A percentile compares a stretch with the other conserved stretches of the same genome.
Evolutionary conservation across 2,888 invertebrate genomes (phyloP).

Genomic region (Rhimphoctona megacephalus): DNA sequence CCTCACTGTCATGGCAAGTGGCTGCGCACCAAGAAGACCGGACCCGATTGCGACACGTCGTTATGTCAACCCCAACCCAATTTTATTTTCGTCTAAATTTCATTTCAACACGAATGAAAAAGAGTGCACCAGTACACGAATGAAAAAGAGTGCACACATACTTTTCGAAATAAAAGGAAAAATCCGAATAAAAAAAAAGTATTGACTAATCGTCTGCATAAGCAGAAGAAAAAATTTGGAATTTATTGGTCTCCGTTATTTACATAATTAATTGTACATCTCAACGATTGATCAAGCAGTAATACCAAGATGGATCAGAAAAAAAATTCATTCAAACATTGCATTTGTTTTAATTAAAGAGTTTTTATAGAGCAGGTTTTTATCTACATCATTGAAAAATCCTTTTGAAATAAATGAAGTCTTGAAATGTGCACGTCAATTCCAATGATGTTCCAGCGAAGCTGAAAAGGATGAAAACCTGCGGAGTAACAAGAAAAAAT

Average conservation of each 20-base stretch:
- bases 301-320: slow-evolving; percentile 45
- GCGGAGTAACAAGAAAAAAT: neutral
- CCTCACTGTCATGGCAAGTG: slow-evolving; percentile 96
- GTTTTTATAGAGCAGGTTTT: neutral
- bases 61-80: slow-evolving; percentile 79
- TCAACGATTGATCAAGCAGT: slow-evolving; percentile 13
- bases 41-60: slow-evolving; percentile 78
- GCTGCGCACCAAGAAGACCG: slow-evolving; percentile 87
- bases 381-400: neutral
- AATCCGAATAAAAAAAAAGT: neutral
- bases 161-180: neutral
- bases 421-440: neutral
- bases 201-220: neutral
- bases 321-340: neutral
- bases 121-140: neutral
- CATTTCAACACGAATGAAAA: neutral
- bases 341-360: neutral
- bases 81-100: slow-evolving; percentile 79
- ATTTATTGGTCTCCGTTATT: neutral
- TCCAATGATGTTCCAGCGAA: neutral
- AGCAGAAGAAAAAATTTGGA: neutral
- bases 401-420: neutral
- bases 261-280: slow-evolving; percentile 17
- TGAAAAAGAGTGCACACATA: no score
- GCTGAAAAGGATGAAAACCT: neutral